Conservation (phyloP, 2,113 vertebrate genomes). For the Pardalotus punctatus region DNA sequence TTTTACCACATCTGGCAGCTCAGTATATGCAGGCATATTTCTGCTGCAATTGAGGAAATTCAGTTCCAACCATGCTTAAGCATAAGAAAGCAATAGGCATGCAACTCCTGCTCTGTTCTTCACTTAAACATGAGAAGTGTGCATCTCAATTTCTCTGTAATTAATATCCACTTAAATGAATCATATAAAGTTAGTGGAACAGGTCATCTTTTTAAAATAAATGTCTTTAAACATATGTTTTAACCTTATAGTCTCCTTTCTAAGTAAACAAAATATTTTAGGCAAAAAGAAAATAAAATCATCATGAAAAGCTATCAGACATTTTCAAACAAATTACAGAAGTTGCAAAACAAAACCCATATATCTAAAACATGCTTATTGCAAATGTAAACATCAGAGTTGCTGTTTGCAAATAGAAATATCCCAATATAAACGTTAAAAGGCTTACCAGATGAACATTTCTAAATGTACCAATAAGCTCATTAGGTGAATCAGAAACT, state of each 20-base stretch:
- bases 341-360: background rate
- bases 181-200: background rate
- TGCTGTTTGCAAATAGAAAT: background rate
- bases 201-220: background rate
- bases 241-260: background rate
- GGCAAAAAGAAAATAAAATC: background rate
- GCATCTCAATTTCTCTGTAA: background rate
- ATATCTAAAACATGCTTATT: background rate
- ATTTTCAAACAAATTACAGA: background rate
- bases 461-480: background rate
- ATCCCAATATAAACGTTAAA: background rate
- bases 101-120: background rate
- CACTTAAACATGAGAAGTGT: background rate
- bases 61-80: background rate
- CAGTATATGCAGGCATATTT: background rate
- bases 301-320: background rate
- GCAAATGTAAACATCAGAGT: background rate
- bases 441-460: background rate
- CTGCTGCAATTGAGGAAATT: background rate
- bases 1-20: background rate
- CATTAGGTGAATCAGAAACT: conserved; percentile 16
- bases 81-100: background rate
- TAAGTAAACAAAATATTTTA: background rate
- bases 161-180: background rate
- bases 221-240: background rate